These are phyloP conservation scores for Chaetodon auriga DNA, from an alignment of 2,113 vertebrate genomes.

Conservation along the genomic window DNA sequence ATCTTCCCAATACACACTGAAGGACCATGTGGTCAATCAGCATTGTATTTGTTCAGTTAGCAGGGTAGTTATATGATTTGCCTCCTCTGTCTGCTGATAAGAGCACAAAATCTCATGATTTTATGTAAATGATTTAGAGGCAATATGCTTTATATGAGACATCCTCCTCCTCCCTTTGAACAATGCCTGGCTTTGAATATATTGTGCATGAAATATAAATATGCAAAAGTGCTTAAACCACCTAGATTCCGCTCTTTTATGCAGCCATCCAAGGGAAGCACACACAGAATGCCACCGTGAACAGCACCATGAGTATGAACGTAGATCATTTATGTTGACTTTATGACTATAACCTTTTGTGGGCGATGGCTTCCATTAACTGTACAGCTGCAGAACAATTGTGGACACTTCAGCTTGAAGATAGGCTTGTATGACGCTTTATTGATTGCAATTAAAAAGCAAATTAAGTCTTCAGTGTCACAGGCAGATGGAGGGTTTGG, in stretches of 20 bases:
- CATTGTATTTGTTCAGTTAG: background rate
- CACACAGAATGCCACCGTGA: background rate
- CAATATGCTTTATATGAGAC: slow-evolving; percentile 24
- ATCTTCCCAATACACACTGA: background rate
- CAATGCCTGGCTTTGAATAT: slow-evolving; percentile 43
- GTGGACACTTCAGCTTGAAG: background rate
- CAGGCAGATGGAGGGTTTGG: slow-evolving; percentile 27
- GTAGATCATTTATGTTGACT: background rate
- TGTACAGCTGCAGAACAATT: slow-evolving; percentile 5
- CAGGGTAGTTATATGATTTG: background rate
- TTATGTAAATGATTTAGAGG: slow-evolving; percentile 43
- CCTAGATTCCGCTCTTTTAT: slow-evolving; percentile 14
- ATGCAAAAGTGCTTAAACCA: slow-evolving; percentile 24
- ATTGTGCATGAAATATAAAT: slow-evolving; percentile 55
- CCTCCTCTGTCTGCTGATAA: background rate
- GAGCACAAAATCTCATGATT: background rate
- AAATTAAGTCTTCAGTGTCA: slow-evolving; percentile 28
- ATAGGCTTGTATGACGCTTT: background rate
- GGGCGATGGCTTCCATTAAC: slow-evolving; percentile 19
- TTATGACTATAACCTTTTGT: background rate
- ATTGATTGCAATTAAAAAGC: slow-evolving; percentile 53
- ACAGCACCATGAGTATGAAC: background rate
- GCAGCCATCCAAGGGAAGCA: background rate
- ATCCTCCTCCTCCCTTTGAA: slow-evolving; percentile 13
- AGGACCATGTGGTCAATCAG: background rate